These are phyloP conservation scores for Syngnathus typhle DNA, from an alignment of 2,113 vertebrate genomes.

Conservation along the genomic window DNA sequence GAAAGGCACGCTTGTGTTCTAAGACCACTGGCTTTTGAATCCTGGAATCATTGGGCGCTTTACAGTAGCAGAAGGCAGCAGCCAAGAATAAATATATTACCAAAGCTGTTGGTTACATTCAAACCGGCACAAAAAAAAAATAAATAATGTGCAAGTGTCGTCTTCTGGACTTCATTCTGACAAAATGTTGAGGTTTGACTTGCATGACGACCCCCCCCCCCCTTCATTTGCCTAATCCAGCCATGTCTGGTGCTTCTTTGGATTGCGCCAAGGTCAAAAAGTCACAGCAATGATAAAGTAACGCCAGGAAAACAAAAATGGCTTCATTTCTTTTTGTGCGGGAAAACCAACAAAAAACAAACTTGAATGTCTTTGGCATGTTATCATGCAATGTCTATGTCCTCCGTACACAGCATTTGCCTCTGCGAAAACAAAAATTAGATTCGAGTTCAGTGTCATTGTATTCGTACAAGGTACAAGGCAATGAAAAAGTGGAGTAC, in stretches of 20 bases:
- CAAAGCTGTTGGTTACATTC: slow-evolving; percentile 15
- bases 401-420: slow-evolving; percentile 80
- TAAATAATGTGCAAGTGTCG: slow-evolving; percentile 1
- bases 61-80: slow-evolving; percentile 29
- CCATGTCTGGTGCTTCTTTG: slow-evolving; percentile 1
- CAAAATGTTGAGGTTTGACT: neutral
- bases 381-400: slow-evolving; percentile 67
- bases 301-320: neutral
- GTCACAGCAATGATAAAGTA: neutral
- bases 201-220: neutral
- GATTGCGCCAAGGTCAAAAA: neutral
- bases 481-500: neutral
- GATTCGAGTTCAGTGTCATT: neutral
- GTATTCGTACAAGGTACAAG: neutral
- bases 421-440: slow-evolving; percentile 61
- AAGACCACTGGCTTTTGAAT: neutral
- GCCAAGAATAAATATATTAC: neutral
- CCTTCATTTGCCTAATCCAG: neutral
- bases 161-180: slow-evolving; percentile 28
- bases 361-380: neutral
- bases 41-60: slow-evolving; percentile 22
- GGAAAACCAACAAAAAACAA: neutral
- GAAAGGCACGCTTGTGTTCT: neutral
- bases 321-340: neutral
- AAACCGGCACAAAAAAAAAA: neutral